Conservation (phyloP, 2,797 vertebrate genomes). For the Haliaeetus vocifer region DNA sequence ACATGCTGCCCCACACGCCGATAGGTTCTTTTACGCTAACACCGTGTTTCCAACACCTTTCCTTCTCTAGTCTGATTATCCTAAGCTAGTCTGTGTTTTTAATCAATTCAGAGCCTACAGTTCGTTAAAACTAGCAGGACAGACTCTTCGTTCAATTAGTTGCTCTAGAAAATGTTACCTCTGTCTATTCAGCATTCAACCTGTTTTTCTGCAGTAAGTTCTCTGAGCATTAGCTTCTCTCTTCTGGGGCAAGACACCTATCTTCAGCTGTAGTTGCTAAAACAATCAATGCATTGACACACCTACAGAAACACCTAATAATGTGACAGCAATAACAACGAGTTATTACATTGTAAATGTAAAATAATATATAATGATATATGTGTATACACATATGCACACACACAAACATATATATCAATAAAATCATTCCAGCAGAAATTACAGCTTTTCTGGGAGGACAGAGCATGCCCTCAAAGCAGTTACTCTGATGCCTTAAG, state of each 20-base stretch:
- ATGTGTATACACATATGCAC: background rate
- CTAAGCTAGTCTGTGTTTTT: background rate
- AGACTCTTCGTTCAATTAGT: background rate
- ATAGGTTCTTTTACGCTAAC: fast-evolving
- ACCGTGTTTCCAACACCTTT: background rate
- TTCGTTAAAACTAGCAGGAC: background rate
- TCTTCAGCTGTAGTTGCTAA: background rate
- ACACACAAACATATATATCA: background rate
- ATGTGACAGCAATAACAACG: background rate
- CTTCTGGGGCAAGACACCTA: background rate
- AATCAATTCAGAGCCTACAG: background rate
- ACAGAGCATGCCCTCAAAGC: background rate
- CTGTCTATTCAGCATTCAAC: background rate
- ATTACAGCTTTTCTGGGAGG: background rate
- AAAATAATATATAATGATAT: background rate
- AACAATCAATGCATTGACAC: background rate
- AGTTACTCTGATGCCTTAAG: background rate
- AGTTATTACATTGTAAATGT: background rate
- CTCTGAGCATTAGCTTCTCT: background rate
- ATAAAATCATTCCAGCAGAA: background rate
- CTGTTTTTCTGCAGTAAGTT: background rate
- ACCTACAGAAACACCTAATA: background rate
- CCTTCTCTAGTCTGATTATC: background rate
- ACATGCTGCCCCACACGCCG: fast-evolving
- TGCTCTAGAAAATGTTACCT: background rate